phyloP scores from a whole-genome alignment of 1,140 invertebrate species.

The Micrasema longulum region DNA sequence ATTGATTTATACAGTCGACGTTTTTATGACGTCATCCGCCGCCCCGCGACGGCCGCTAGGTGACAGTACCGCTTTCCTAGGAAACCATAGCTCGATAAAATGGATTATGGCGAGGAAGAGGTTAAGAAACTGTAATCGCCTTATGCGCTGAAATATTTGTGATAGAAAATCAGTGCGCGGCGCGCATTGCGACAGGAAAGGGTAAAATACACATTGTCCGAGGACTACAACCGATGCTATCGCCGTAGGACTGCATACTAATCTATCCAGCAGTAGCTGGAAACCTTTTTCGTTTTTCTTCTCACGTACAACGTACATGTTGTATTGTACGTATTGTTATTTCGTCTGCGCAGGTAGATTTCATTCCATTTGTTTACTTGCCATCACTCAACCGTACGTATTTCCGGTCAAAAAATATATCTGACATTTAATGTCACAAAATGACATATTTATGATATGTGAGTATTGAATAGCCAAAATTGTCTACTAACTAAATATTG shows the following conservation, averaged over 20 bases:
- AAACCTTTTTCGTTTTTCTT: not conserved
- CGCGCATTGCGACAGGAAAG: slow-evolving; percentile 19
- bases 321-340: too few species aligned
- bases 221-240: slow-evolving; percentile 23
- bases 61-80: too few species aligned
- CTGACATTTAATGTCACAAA: not conserved
- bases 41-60: too few species aligned
- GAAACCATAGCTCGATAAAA: too few species aligned
- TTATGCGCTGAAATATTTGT: slow-evolving; percentile 45
- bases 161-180: slow-evolving; percentile 42
- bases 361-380: not conserved
- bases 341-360: too few species aligned
- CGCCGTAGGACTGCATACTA: slow-evolving; percentile 37
- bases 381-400: not conserved
- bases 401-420: not conserved
- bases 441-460: not conserved
- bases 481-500: too few species aligned
- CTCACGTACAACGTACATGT: too few species aligned
- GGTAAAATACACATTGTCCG: slow-evolving; percentile 38
- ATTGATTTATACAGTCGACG: too few species aligned
- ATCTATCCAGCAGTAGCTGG: slow-evolving; percentile 9
- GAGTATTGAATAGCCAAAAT: too few species aligned
- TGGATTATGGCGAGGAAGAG: slow-evolving; percentile 23
- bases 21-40: too few species aligned
- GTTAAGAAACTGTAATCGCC: slow-evolving; percentile 30